Percentiles rank a stretch among this genome's conserved stretches.
Evolutionary conservation across 2,888 invertebrate species (phyloP).

Genomic region (Phymatocera aterrima): DNA sequence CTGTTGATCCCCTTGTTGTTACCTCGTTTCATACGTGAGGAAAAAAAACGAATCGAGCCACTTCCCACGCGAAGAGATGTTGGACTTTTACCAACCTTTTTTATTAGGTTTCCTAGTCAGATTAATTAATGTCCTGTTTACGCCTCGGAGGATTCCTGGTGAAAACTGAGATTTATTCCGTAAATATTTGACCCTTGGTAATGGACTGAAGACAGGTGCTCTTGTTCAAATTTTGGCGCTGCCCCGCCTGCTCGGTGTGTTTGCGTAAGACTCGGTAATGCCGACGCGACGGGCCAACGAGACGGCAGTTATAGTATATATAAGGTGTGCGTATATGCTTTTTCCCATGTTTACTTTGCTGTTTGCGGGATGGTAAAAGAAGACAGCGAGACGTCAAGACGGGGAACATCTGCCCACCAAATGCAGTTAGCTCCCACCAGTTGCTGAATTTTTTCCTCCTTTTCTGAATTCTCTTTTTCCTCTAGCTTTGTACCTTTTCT

Average conservation of each 20-base stretch:
- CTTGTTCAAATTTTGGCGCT: constrained; percentile 43
- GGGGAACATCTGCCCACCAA: constrained; percentile 44
- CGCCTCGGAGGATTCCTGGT: not conserved
- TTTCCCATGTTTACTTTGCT: constrained; percentile 35
- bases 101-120: not conserved
- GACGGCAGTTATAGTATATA: not conserved
- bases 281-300: constrained; percentile 1
- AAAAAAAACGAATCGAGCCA: not conserved
- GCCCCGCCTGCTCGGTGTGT: constrained; percentile 4
- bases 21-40: not conserved
- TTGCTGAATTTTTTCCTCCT: not conserved
- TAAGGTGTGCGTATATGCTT: not conserved
- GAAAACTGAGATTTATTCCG: constrained; percentile 21
- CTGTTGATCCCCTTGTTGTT: not conserved
- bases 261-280: constrained; percentile 17
- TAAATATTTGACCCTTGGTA: constrained; percentile 46
- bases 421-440: constrained; percentile 25
- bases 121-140: constrained; percentile 36
- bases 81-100: constrained; percentile 9
- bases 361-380: constrained; percentile 20
- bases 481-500: not conserved
- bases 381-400: constrained; percentile 16
- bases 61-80: constrained; percentile 28
- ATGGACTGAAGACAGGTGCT: constrained; percentile 43
- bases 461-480: not conserved